phyloP scores from a whole-genome alignment of 2,797 vertebrate genomes.

The Dryobates pubescens region DNA sequence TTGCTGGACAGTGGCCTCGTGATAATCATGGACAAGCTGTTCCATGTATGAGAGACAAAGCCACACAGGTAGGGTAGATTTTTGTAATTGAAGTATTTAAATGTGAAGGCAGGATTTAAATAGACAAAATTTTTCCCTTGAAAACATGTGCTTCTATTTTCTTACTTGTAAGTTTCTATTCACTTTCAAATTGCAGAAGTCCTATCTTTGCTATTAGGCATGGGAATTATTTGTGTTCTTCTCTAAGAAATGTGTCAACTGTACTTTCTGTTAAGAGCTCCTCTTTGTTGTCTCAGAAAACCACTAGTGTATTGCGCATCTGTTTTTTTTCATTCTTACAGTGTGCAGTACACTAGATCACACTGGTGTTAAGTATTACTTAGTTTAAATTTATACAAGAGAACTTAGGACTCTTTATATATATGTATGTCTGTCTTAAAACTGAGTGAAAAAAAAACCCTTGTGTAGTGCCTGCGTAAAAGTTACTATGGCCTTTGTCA shows the following conservation, averaged over 20 bases:
- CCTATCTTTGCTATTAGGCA: not conserved
- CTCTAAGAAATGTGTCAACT: not conserved
- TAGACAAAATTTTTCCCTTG: not conserved
- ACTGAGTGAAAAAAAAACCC: not conserved
- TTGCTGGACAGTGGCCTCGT: conserved; percentile 95
- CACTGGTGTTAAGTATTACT: not conserved
- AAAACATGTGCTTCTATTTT: not conserved
- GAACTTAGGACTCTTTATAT: not conserved
- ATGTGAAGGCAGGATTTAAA: not conserved
- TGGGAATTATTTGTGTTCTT: not conserved
- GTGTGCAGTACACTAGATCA: not conserved
- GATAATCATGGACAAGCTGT: conserved; percentile 88
- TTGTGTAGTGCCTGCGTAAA: not conserved
- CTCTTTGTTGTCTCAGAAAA: not conserved
- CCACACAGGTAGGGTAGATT: conserved; percentile 87
- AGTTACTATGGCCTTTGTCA: not conserved
- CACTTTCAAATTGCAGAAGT: not conserved
- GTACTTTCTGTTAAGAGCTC: not conserved
- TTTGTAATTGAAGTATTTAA: not conserved
- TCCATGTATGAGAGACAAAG: conserved; percentile 97
- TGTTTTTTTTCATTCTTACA: not conserved
- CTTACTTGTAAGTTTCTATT: not conserved
- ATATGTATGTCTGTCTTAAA: not conserved
- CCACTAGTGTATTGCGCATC: not conserved
- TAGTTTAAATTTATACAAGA: not conserved